Conservation (phyloP, 2,113 vertebrate species). For the Sinocyclocheilus grahami region DNA sequence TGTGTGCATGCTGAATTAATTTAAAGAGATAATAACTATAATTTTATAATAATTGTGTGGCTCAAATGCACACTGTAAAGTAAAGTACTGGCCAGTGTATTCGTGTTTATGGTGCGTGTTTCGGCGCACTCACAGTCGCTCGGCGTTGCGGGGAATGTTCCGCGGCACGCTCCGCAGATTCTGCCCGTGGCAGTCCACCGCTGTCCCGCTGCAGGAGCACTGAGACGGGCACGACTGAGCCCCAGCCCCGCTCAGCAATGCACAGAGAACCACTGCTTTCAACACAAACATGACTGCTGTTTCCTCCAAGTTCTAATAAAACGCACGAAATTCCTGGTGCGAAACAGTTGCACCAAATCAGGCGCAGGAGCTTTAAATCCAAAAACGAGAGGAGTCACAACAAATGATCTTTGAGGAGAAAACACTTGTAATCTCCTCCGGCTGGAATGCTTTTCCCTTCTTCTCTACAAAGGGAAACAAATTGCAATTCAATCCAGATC, state of each 20-base stretch:
- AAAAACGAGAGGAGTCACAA: constrained; percentile 21
- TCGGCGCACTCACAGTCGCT: constrained; percentile 86
- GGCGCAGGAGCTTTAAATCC: constrained; percentile 33
- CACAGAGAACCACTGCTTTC: constrained; percentile 68
- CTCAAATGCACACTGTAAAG: background rate
- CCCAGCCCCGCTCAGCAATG: constrained; percentile 75
- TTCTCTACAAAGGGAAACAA: constrained; percentile 19
- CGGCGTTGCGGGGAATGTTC: constrained; percentile 92
- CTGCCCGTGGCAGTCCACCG: constrained; percentile 97
- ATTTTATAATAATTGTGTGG: background rate
- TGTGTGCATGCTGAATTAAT: background rate
- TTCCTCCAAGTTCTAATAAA: constrained; percentile 15
- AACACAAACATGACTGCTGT: constrained; percentile 67
- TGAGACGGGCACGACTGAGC: constrained; percentile 91
- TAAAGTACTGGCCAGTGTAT: background rate
- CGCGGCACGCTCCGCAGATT: constrained; percentile 90
- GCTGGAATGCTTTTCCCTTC: background rate
- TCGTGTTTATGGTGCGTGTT: background rate
- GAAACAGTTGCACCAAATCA: background rate
- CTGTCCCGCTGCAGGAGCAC: constrained; percentile 93
- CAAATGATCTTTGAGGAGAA: background rate
- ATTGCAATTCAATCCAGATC: constrained; percentile 29
- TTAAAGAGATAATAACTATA: background rate
- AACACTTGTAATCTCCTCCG: constrained; percentile 34
- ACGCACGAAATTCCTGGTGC: background rate